Base-by-base conservation (phyloP, 2,888 invertebrate genomes). In the Phragmatobia fuliginosa region DNA sequence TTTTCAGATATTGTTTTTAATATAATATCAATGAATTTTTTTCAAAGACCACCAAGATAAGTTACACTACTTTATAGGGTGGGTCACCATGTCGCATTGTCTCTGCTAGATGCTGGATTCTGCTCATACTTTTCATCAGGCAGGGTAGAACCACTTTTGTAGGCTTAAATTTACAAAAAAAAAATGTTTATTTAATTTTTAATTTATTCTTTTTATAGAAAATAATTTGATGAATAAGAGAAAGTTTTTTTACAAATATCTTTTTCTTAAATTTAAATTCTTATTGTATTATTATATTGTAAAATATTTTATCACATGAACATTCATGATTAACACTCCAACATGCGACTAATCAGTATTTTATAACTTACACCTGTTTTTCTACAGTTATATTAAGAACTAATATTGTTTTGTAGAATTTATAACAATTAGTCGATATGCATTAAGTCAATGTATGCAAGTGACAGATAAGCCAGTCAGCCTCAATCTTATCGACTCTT, bases 281-380 rank as follows among this genome's bases (percentile, higher is more conserved):
- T 5, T 28, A 28, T 56, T 16, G 16, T 56, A 3, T 56, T 56
- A n/a, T n/a, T n/a, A n/a, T 28, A 56, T 16, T 56, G 28, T 56
- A 36, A 36, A 25, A 16, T 36, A 61, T 38, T 38, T 25, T 28
- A 16, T 8, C 38, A 38, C 25, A 38, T 60, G 18, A 60, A 11
- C 38, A 28, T 28, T 38, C 10, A 6, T 38, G 1, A 38, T 28
- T 28, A 38, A 61, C 8, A n/a, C 25, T 8, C 25, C 8, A 36
- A 38, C 38, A 38, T 28, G 38, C 38, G 28, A 61, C 25, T 61
- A 38, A 61, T 61, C 10, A 28, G 61, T 25, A 61, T 61, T 61
- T 38, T 61, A 2, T 16, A 21, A 36, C 14, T 36, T 61, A 6
- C 14, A 28, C 7, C 28, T 5, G 11, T 16, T 56, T 56, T 56